Base-by-base conservation (phyloP, 2,888 invertebrate genomes). In the Microplitis deprimator region DNA sequence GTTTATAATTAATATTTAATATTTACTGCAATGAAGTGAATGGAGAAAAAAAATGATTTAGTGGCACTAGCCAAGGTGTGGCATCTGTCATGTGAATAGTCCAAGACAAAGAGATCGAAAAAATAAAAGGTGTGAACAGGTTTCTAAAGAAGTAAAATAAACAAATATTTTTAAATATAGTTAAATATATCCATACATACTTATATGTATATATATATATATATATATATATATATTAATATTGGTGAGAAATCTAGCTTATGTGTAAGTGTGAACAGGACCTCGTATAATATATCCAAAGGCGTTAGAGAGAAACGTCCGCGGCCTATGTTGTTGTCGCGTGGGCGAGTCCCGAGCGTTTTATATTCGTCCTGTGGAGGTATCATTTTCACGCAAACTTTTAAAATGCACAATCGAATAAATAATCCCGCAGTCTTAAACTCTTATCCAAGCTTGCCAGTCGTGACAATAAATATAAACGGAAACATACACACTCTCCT, bases 361-460 rank as follows among this genome's bases (percentile, higher is more conserved):
- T 89, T 88, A 88, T 88, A 88, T 87, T 87, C 88, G 86, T 87
- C 77, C 80, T 75, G 75, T 71, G 76, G 83, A 86, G 87, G 88
- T 89, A 89, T 89, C 89, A 89, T 89, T 89, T 89, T 89, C 89
- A 88, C 88, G 83, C 83, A 83, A 83, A 85, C 82, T 84, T 86
- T 85, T 84, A 83, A 85, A 84, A 85, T 79, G 83, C 84, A 82
- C 83, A 84, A 84, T 84, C 84, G 86, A 87, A 88, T 89, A 89
- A 89, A 88, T 89, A 88, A 88, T 88, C 87, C 85, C 84, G 79
- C 84, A 84, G 85, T 85, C 85, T 87, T 86, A 87, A 86, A 85
- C 88, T 87, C 88, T 88, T 88, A 88, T 87, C 89, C 87, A 88
- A 87, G 87, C 87, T 87, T 87, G 86, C 84, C 85, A 85, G 83